Percentiles rank a stretch among this genome's conserved stretches.
Conservation (phyloP, 2,113 vertebrate genomes). For the Erpornis zantholeuca region DNA sequence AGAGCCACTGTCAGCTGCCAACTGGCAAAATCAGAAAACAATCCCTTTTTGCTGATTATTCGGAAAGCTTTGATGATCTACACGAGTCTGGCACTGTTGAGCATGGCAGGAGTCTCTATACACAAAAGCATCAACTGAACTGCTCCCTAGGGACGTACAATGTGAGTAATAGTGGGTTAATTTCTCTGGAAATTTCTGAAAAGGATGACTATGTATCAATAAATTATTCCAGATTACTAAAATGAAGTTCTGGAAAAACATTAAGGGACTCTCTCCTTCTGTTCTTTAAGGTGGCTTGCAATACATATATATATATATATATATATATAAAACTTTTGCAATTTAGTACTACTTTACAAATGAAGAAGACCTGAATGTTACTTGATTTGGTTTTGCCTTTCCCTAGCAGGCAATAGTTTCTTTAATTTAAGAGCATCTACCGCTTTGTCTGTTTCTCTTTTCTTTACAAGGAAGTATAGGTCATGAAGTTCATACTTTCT, state of each 20-base stretch:
- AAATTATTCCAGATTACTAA: constrained; percentile 33
- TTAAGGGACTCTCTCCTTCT: neutral
- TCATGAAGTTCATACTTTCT: neutral
- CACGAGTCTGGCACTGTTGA: neutral
- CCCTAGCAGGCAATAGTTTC: neutral
- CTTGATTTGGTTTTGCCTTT: neutral
- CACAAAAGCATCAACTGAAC: neutral
- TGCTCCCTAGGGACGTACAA: neutral
- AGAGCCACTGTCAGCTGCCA: neutral
- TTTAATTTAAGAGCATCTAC: neutral
- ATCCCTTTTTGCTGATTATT: neutral
- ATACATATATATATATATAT: neutral
- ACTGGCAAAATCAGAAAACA: neutral
- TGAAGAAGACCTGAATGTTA: neutral
- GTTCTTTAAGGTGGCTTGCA: neutral
- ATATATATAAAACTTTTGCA: neutral
- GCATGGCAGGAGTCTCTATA: neutral
- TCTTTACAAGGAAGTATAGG: neutral
- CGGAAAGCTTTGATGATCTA: neutral
- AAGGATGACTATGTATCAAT: neutral
- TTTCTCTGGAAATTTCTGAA: constrained; percentile 28
- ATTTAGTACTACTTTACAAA: neutral
- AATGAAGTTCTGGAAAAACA: constrained; percentile 30
- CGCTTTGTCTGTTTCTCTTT: neutral
- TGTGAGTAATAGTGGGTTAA: neutral